Evolutionary conservation across 2,888 invertebrate genomes (phyloP).

Genomic region (Campoplex capitator): DNA sequence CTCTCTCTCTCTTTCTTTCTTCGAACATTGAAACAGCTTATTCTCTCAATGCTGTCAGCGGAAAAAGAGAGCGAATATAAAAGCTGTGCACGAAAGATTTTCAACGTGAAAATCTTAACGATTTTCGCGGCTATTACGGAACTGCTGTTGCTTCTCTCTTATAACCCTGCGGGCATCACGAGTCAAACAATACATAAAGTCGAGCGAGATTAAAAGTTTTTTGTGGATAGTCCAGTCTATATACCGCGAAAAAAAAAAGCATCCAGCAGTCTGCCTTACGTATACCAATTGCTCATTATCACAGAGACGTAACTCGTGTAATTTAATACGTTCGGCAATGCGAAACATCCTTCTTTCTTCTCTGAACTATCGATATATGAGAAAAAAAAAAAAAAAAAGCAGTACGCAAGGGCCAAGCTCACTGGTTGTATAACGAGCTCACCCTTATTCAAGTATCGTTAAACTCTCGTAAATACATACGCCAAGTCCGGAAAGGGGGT

Average conservation of each 20-base stretch:
- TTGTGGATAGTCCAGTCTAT: constrained; percentile 31
- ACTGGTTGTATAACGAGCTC: constrained; percentile 56
- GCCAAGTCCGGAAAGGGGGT: constrained; percentile 4
- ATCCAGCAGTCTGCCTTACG: neutral
- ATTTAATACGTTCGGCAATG: constrained; percentile 17
- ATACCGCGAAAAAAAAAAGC: constrained; percentile 15
- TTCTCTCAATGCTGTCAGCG: constrained; percentile 52
- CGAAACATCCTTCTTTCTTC: constrained; percentile 23
- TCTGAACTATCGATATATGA: neutral
- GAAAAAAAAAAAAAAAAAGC: too few relatives aligned
- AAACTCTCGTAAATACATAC: constrained; percentile 45
- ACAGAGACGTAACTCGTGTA: constrained; percentile 21
- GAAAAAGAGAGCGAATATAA: neutral
- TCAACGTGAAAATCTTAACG: constrained; percentile 69
- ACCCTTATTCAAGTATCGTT: constrained; percentile 57
- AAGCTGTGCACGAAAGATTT: constrained; percentile 15
- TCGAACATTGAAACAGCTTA: neutral
- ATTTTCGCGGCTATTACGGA: constrained; percentile 69
- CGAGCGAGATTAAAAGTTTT: constrained; percentile 77
- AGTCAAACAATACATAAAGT: constrained; percentile 72
- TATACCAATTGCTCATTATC: neutral
- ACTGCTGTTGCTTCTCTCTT: constrained; percentile 50
- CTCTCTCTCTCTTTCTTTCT: too few relatives aligned
- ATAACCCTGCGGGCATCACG: constrained; percentile 66
- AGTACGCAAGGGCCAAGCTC: constrained; percentile 38